Evolutionary conservation across 1,140 invertebrate genomes (phyloP).

Genomic region (Helicoverpa armigera): DNA sequence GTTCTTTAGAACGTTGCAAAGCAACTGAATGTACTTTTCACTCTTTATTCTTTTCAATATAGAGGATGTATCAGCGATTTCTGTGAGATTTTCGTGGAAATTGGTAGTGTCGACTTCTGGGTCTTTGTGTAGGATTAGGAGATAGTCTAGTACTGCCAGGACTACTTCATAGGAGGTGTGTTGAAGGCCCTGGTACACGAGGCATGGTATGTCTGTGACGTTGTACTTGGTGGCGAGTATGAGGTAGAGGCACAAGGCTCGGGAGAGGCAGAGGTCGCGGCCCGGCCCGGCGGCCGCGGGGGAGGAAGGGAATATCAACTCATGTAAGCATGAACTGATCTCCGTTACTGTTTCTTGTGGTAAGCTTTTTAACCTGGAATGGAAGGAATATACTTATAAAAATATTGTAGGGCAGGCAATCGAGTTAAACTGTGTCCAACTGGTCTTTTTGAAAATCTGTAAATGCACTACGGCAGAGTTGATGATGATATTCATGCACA

Average conservation of each 20-base stretch:
- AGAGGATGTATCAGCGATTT: constrained; percentile 42
- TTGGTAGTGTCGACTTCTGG: constrained; percentile 58
- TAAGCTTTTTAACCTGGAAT: constrained; percentile 70
- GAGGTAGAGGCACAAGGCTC: constrained; percentile 62
- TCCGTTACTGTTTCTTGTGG: constrained; percentile 56
- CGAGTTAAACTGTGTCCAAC: too few species aligned
- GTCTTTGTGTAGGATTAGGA: constrained; percentile 63
- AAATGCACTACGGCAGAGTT: too few species aligned
- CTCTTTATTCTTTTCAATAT: constrained; percentile 51
- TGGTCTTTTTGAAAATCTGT: too few species aligned
- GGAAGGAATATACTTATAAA: neutral
- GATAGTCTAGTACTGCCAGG: constrained; percentile 66
- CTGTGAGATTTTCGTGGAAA: constrained; percentile 64
- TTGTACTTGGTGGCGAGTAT: constrained; percentile 59
- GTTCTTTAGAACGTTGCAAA: constrained; percentile 64
- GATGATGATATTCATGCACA: too few species aligned
- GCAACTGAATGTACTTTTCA: constrained; percentile 52
- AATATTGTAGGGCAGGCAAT: too few species aligned
- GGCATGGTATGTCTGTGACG: constrained; percentile 20
- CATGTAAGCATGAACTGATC: constrained; percentile 56
- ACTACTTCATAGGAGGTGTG: constrained; percentile 72
- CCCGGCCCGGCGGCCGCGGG: constrained; percentile 56
- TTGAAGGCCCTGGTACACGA: constrained; percentile 58
- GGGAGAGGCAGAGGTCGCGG: constrained; percentile 66
- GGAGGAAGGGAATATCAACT: constrained; percentile 57